Base-by-base conservation (phyloP, 2,888 invertebrate species). In the Polietes domitor region DNA sequence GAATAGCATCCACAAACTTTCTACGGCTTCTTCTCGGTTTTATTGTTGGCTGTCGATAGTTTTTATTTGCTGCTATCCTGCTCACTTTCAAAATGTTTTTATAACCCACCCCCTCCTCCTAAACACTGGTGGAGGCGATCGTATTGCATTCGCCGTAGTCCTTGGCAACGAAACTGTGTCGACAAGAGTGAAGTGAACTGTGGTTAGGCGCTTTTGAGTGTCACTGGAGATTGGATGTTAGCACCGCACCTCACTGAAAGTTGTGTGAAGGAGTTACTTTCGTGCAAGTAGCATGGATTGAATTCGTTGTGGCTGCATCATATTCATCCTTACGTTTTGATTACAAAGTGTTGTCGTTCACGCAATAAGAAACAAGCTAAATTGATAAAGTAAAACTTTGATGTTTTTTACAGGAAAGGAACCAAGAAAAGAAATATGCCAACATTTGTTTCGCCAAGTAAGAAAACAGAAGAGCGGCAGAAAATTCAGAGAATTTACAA, bases 11-110 rank as follows among this genome's bases (percentile, higher is more conserved):
- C 7, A 2, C 12, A 61, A 68, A 68, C 24, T 41, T 41, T 21
- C 12, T 43, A 43, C 68, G 43, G 43, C 68, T 68, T 68, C 19
- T 68, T 7, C 26, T 15, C 10, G 24, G 24, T 41, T 68, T 68
- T 24, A 43, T 68, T 21, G n/a, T 24, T 58, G 55, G 55, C 19
- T 58, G 1, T 4, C 5, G 55, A 50, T 17, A 7, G 32, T 37
- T 61, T 61, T 55, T 10, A 12, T 24, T 58, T 32, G 32, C 24
- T 43, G 43, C 24, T 55, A 24, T 65, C 41, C 24, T 12, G 9
- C 37, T 32, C 37, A 19, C 65, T 19, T 19, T 65, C 17, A 19
- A 41, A 12, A 21, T 65, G 37, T 37, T 37, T 47, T 47, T n/a
- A 1, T 47, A 47, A 15, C n/a, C 47, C 12, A n/a, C n/a, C n/a